Conservation (phyloP, 2,888 invertebrate genomes). For the Cephus pygmeus region DNA sequence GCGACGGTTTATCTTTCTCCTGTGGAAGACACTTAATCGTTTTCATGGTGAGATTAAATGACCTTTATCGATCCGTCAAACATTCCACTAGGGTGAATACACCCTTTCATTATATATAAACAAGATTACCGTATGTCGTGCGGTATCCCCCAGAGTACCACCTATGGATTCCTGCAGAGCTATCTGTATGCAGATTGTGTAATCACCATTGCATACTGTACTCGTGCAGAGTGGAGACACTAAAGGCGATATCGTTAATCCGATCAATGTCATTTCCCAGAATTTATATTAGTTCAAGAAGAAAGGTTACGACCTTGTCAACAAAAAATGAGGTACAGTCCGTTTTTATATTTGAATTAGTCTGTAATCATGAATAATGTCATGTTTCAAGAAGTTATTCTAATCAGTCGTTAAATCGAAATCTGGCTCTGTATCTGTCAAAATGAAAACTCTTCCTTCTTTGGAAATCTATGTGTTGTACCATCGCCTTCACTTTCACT, state of each 20-base stretch:
- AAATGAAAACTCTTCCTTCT: background rate
- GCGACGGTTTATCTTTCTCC: background rate
- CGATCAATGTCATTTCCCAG: background rate
- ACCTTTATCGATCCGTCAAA: background rate
- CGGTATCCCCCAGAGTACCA: constrained; percentile 20
- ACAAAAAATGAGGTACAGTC: background rate
- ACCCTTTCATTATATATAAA: constrained; percentile 19
- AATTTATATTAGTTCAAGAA: background rate
- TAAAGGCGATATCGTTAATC: background rate
- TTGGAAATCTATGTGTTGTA: background rate
- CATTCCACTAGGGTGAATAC: background rate
- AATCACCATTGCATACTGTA: constrained; percentile 8
- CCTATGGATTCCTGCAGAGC: constrained; percentile 20
- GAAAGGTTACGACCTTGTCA: background rate
- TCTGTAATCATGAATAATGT: too few relatives aligned
- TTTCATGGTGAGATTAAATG: background rate
- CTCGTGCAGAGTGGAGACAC: background rate
- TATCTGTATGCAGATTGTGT: constrained; percentile 37
- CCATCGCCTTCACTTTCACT: background rate
- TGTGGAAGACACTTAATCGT: background rate
- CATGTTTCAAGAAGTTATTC: too few relatives aligned
- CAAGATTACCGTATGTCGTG: constrained; percentile 19
- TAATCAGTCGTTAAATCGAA: too few relatives aligned
- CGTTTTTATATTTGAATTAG: background rate
- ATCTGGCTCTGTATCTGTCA: background rate